Evolutionary conservation across 2,888 invertebrate genomes (phyloP).

Genomic region (Thumatha senex): DNA sequence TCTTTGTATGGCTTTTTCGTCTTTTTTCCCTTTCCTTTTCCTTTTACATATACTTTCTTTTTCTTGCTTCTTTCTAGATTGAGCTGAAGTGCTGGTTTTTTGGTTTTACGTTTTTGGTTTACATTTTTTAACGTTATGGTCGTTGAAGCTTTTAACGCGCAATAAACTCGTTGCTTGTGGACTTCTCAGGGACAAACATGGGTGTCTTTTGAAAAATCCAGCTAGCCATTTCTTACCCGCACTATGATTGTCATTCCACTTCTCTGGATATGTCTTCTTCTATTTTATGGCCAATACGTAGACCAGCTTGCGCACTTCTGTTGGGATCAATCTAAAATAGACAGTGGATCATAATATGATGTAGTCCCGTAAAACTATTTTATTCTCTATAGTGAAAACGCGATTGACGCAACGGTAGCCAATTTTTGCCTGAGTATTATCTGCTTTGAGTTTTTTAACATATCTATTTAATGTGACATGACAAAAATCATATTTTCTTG

Average conservation of each 20-base stretch:
- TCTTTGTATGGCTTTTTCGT: not conserved
- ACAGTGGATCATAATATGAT: not conserved
- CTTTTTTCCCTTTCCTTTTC: not conserved
- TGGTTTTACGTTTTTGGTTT: not conserved
- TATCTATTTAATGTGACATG: constrained; percentile 20
- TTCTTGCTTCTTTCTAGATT: not conserved
- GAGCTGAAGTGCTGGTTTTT: not conserved
- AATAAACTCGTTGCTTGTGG: not conserved
- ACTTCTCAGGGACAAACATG: not conserved
- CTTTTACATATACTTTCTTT: not conserved
- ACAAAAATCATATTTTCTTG: constrained; percentile 25
- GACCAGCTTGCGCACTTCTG: not conserved
- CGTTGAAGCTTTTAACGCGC: not conserved
- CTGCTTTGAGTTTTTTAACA: constrained; percentile 21
- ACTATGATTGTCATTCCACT: not conserved
- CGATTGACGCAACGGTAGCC: constrained; percentile 22
- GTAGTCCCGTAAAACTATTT: not conserved
- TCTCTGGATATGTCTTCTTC: not conserved
- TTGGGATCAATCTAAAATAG: not conserved
- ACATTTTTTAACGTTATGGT: not conserved
- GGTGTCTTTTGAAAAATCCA: not conserved
- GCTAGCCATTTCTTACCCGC: not conserved
- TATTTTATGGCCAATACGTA: not conserved
- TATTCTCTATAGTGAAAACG: not conserved
- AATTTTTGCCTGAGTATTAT: constrained; percentile 19